Evolutionary conservation across 2,888 invertebrate genomes (phyloP), one percentile per base, ranked within the genome.

Genomic region (Notodonta dromedarius): DNA sequence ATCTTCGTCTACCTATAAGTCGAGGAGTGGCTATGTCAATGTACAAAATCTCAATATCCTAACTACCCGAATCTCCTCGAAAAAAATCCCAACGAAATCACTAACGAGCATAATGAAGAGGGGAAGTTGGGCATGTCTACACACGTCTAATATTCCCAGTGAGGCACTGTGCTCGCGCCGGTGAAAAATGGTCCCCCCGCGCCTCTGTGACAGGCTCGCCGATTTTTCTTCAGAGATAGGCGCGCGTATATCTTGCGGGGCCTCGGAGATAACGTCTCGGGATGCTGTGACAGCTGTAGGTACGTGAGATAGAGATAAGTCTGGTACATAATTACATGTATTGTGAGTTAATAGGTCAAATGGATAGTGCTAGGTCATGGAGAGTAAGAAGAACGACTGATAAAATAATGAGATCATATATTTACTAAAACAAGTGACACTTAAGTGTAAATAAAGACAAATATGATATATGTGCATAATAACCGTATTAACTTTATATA

Each of bases 141-240:
- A 78, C 74, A 70, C 75, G 72, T 76, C 78, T 83, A 80, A 79
- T 82, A 83, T 80, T 76, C 80, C 80, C 78, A 62, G 69, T 66
- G 80, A 62, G 81, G 70, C 69, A 64, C 67, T 70, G 69, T 66
- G 71, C 71, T 74, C 78, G 69, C 74, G 59, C 64, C 70, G 68
- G 78, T 87, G 87, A 88, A 77, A 83, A 84, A 87, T 88, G 77
- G 83, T 79, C 71, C 83, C 84, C 76, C 70, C 76, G 83, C 80
- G 85, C 77, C 77, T 73, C 67, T 71, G 78, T 79, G 84, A 85
- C 83, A 81, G 75, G 79, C 67, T 78, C 81, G 71, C 80, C 84
- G 83, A 88, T 89, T 88, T 88, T 86, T 87, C 88, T 87, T 84
- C 67, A 67, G 81, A 84, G 88, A 88, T 86, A 87, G 82, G 80